A percentile compares a stretch with the other conserved stretches of the same genome.
These are phyloP conservation scores for Cochlearius cochlearius DNA, from an alignment of 2,113 vertebrate species.

Conservation along the genomic window DNA sequence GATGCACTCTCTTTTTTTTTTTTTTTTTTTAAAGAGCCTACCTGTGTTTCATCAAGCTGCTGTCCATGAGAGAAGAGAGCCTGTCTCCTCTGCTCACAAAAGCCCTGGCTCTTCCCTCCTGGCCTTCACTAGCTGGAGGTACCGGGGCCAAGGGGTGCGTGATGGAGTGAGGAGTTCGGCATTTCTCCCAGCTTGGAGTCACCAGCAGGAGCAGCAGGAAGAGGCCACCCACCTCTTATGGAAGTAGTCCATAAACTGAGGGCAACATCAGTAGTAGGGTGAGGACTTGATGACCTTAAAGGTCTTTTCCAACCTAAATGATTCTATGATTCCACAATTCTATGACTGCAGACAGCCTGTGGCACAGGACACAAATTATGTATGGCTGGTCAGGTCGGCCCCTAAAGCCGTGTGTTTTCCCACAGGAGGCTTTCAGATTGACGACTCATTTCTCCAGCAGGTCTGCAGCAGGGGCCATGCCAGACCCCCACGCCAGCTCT, in stretches of 20 bases:
- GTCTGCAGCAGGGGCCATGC: background rate
- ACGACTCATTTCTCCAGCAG: background rate
- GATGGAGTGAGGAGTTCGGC: fast-evolving
- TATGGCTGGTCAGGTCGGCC: background rate
- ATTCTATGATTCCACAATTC: too few relatives aligned
- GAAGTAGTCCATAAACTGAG: background rate
- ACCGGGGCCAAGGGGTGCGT: background rate
- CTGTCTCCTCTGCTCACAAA: background rate
- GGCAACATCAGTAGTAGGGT: background rate
- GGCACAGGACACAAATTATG: background rate
- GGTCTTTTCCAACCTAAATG: too few relatives aligned
- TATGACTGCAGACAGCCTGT: background rate
- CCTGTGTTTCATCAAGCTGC: background rate
- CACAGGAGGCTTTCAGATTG: background rate
- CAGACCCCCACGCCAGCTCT: background rate
- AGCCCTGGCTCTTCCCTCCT: background rate
- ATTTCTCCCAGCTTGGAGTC: background rate
- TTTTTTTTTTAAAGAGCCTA: background rate
- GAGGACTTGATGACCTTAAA: background rate
- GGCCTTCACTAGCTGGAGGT: background rate
- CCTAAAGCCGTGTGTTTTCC: background rate
- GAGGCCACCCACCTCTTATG: background rate
- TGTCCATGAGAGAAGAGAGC: background rate
- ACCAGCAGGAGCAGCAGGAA: background rate
- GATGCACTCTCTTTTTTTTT: background rate